Base-by-base conservation (phyloP, 2,888 invertebrate genomes). In the Cataglyphis cursor region DNA sequence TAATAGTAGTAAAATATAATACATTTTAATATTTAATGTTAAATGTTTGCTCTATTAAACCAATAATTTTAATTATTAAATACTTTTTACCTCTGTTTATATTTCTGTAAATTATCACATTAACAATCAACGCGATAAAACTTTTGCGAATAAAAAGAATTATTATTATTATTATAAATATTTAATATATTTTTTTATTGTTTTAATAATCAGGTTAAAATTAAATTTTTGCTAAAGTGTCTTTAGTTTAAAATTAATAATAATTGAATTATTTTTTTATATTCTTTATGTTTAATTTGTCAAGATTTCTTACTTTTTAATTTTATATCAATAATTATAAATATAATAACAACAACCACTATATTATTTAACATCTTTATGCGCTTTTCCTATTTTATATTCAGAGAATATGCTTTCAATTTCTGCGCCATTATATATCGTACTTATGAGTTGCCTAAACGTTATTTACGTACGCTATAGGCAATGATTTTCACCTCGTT, bases 1-100 rank as follows among this genome's bases (percentile, higher is more conserved):
- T 31, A 24, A 24, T 24, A 24, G 24, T 24, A 24, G 24, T 54
- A 9, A 57, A 35, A 70, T 70, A 9, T 9, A 0, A 48, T 48
- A 66, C 6, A 48, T 10, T 51, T 48, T 31, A 48, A 21, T 51
- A n/a, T 9, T 3, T 10, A n/a, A 54, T 51, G n/a, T 54, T 35
- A 70, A 70, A 70, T 31, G 21, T 70, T 54, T 31, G 35, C 6
- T 6, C 21, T 54, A 21, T 65, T 65, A 70, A 70, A 35, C 6
- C 0, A 8, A 66, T 12, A n/a, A 24, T 65, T 68, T 51, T 8
- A 4, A 70, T 15, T 51, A 54, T 51, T 70, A 51, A 70, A 21
- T 70, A 31, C n/a, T 8, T 70, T 15, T n/a, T 35, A 28, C 15
- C 15, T 21, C 6, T 15, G 12, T 48, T 31, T 35, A 12, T 35